phyloP scores from a whole-genome alignment of 2,113 vertebrate species.

The Barbus barbus region DNA sequence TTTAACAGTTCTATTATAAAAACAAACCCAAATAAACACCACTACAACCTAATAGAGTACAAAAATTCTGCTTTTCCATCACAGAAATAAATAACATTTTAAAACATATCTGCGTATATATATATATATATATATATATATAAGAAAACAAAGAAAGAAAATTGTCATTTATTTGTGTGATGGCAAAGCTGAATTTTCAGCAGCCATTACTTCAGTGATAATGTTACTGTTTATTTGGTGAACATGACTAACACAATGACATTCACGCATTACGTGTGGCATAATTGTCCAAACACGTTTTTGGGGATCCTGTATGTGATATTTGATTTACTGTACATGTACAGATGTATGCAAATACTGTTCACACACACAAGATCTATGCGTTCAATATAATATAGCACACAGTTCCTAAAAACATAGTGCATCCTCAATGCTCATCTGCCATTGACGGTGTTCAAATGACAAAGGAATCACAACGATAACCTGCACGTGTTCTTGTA shows the following conservation, averaged over 20 bases:
- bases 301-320: constrained; percentile 60
- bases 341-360: constrained; percentile 79
- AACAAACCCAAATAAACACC: too few species aligned
- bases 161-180: background rate
- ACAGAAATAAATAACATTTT: too few species aligned
- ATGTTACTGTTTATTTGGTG: background rate
- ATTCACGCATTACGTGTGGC: background rate
- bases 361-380: constrained; percentile 47
- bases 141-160: too few species aligned
- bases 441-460: constrained; percentile 1
- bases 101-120: too few species aligned
- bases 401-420: constrained; percentile 44
- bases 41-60: too few species aligned
- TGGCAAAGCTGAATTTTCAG: background rate
- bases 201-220: background rate
- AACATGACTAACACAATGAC: background rate
- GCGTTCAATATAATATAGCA: constrained; percentile 51
- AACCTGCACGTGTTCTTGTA: constrained; percentile 30
- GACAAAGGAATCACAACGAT: background rate
- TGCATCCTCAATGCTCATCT: constrained; percentile 43
- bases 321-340: constrained; percentile 82
- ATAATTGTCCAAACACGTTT: background rate
- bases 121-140: too few species aligned
- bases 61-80: background rate
- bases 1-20: background rate